Conservation (phyloP, 2,888 invertebrate species). For the Corbicula japonica region DNA sequence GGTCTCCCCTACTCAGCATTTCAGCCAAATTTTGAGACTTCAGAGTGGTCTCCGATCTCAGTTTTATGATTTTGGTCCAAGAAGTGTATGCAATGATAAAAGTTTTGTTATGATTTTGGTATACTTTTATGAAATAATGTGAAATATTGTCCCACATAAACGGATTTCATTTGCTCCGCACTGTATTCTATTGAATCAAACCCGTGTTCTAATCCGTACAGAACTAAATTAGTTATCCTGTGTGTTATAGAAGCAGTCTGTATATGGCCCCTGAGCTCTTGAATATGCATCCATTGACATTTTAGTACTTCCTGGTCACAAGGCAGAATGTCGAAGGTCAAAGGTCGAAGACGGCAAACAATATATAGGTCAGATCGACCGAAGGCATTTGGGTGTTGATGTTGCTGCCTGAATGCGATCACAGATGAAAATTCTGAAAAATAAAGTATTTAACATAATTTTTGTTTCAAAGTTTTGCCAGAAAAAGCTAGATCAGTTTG, state of each 20-base stretch:
- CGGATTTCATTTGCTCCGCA: slow-evolving; percentile 76
- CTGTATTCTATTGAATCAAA: slow-evolving; percentile 79
- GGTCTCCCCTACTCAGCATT: too few relatives aligned
- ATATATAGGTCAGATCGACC: slow-evolving; percentile 85
- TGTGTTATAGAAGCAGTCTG: slow-evolving; percentile 76
- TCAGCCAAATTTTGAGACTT: too few relatives aligned
- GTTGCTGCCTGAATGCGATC: slow-evolving; percentile 84
- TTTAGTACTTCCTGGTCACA: slow-evolving; percentile 80
- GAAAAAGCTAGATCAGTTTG: too few relatives aligned
- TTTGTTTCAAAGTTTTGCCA: too few relatives aligned
- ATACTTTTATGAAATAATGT: slow-evolving; percentile 74
- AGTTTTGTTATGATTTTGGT: too few relatives aligned
- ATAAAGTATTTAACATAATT: too few relatives aligned
- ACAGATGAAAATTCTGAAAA: slow-evolving; percentile 83
- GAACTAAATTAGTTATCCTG: slow-evolving; percentile 69
- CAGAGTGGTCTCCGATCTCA: too few relatives aligned
- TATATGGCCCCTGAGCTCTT: slow-evolving; percentile 68
- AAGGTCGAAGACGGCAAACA: slow-evolving; percentile 82
- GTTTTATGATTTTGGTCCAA: too few relatives aligned
- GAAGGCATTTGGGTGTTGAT: slow-evolving; percentile 82
- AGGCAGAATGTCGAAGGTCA: slow-evolving; percentile 79
- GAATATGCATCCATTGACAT: slow-evolving; percentile 82
- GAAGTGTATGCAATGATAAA: too few relatives aligned
- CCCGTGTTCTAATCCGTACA: slow-evolving; percentile 77
- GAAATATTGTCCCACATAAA: slow-evolving; percentile 80